Evolutionary conservation across 2,888 invertebrate genomes (phyloP).

Genomic region (Carpatolechia fugitivella): DNA sequence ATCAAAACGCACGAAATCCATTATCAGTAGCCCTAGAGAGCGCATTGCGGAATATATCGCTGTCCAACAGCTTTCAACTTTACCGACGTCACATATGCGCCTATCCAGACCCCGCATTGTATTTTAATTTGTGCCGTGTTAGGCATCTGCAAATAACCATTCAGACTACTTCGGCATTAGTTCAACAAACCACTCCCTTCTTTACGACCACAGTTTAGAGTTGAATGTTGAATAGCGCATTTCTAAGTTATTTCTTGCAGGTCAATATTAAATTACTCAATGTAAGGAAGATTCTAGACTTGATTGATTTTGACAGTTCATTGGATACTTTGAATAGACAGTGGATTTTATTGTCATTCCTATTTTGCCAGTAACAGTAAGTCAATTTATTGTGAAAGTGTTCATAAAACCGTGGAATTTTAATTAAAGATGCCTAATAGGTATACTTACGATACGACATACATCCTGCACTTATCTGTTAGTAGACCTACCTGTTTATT

Average conservation of each 20-base stretch:
- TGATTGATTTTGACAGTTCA: slow-evolving; percentile 6
- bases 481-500: too few species aligned
- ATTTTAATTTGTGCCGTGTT: slow-evolving; percentile 67
- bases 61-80: slow-evolving; percentile 62
- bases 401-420: too few species aligned
- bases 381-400: not conserved
- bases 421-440: too few species aligned
- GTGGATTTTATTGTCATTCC: not conserved
- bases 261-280: slow-evolving; percentile 8
- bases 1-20: too few species aligned
- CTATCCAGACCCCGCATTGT: slow-evolving; percentile 63
- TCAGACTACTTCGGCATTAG: slow-evolving; percentile 31
- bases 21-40: slow-evolving; percentile 38
- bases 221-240: not conserved
- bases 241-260: slow-evolving; percentile 3
- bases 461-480: too few species aligned
- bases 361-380: not conserved
- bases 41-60: slow-evolving; percentile 64
- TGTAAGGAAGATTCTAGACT: slow-evolving; percentile 4
- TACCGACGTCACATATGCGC: slow-evolving; percentile 64
- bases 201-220: not conserved
- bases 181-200: not conserved
- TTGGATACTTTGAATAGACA: slow-evolving; percentile 1
- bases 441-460: too few species aligned
- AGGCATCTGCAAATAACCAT: slow-evolving; percentile 55